A percentile compares a stretch with the other conserved stretches of the same genome.
Conservation (phyloP, 2,113 vertebrate genomes). For the Mixornis gularis region DNA sequence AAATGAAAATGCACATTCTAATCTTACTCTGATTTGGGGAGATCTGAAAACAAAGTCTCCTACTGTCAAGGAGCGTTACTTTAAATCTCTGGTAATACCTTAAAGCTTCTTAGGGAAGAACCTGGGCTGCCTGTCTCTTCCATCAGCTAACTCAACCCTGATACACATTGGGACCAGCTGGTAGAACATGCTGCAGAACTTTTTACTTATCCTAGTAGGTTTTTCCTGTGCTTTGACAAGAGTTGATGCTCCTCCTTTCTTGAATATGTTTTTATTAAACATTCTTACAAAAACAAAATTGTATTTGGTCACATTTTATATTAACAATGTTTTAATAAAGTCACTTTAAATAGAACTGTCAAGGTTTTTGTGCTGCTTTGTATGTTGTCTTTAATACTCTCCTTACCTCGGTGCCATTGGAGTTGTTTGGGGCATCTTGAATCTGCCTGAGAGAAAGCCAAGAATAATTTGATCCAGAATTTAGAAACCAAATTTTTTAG, state of each 20-base stretch:
- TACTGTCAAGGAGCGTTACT: not conserved
- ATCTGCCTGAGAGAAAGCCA: not conserved
- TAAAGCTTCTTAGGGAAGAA: conserved; percentile 37
- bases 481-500: not conserved
- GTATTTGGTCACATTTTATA: conserved; percentile 75
- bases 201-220: conserved; percentile 41
- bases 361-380: not conserved
- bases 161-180: conserved; percentile 23
- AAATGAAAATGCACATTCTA: not conserved
- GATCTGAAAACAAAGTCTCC: not conserved
- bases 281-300: conserved; percentile 65
- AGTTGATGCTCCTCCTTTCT: conserved; percentile 59
- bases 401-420: not conserved
- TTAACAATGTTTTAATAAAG: conserved; percentile 78
- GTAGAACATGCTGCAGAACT: conserved; percentile 63
- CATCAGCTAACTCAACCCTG: not conserved
- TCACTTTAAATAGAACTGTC: conserved; percentile 55
- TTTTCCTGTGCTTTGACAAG: conserved; percentile 57
- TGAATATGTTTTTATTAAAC: conserved; percentile 66
- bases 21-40: not conserved
- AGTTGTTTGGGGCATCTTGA: not conserved
- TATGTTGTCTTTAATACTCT: not conserved
- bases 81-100: conserved; percentile 1
- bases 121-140: not conserved
- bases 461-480: not conserved